These are phyloP conservation scores for Chymomyza procnemis DNA, from an alignment of 2,888 invertebrate genomes.

Conservation along the genomic window DNA sequence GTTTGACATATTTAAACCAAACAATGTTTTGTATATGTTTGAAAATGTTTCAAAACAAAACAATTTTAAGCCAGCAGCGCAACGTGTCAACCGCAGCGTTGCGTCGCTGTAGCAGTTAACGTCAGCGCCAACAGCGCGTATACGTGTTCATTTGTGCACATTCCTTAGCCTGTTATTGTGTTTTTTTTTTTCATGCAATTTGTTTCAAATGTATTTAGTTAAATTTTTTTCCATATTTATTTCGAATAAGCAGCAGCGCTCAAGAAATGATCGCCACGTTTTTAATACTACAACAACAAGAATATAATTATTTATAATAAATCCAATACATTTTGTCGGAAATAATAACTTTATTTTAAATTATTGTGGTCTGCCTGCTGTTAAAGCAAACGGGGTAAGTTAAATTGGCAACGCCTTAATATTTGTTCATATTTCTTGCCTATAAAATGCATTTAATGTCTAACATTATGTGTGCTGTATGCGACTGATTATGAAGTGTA, in stretches of 20 bases:
- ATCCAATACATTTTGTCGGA: conserved; percentile 4
- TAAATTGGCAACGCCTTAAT: background rate
- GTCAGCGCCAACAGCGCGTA: conserved; percentile 26
- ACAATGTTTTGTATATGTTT: background rate
- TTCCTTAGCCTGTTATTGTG: conserved; percentile 61
- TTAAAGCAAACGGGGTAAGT: conserved; percentile 68
- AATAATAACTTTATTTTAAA: conserved; percentile 25
- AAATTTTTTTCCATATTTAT: background rate
- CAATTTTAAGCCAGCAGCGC: background rate
- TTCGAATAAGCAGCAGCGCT: conserved; percentile 21
- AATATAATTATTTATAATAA: conserved; percentile 1
- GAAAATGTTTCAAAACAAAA: background rate
- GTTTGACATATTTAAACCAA: background rate
- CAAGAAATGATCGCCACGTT: conserved; percentile 60
- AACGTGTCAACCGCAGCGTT: background rate
- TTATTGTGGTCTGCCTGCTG: conserved; percentile 60
- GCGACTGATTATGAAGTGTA: too few relatives aligned
- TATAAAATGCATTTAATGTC: too few relatives aligned
- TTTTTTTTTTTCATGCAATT: conserved; percentile 32
- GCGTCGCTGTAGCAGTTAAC: background rate
- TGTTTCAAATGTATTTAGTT: background rate
- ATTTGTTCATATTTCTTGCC: too few relatives aligned
- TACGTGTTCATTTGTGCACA: conserved; percentile 64
- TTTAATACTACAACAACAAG: conserved; percentile 27
- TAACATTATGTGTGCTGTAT: too few relatives aligned